Percentiles rank a stretch among this genome's conserved stretches.
These are phyloP conservation scores for Papilio glaucus DNA, from an alignment of 1,140 invertebrate species.

Conservation along the genomic window DNA sequence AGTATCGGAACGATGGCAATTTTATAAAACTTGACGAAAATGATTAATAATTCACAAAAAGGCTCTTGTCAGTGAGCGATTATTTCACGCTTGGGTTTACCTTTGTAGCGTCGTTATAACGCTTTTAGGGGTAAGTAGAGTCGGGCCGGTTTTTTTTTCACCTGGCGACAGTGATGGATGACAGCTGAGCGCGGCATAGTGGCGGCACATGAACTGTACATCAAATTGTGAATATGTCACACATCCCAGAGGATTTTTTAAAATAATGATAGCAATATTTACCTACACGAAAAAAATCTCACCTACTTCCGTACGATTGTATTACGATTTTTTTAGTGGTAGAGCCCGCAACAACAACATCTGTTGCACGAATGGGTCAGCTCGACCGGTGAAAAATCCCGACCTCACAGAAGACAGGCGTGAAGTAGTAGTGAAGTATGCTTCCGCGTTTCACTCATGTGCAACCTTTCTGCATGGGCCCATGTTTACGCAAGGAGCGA, in stretches of 20 bases:
- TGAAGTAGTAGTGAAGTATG: no score
- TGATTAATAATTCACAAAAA: slow-evolving; percentile 30
- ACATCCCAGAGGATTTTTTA: neutral
- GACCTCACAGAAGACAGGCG: no score
- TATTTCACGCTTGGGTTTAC: slow-evolving; percentile 22
- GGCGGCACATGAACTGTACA: slow-evolving; percentile 6
- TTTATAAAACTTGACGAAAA: neutral
- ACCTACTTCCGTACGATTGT: neutral
- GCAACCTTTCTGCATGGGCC: no score
- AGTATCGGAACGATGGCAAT: neutral
- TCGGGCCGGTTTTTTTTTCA: slow-evolving; percentile 16
- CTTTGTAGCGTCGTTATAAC: slow-evolving; percentile 14
- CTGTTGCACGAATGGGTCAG: no score
- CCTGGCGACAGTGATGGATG: slow-evolving; percentile 22
- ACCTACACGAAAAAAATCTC: neutral
- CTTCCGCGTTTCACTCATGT: no score
- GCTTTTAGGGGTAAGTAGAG: slow-evolving; percentile 14
- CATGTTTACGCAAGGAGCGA: no score
- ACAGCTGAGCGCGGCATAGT: neutral
- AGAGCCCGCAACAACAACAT: no score
- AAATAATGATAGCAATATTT: neutral
- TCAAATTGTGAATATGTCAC: slow-evolving; percentile 19
- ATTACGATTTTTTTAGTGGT: no score
- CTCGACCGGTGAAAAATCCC: no score
- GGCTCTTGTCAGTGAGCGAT: slow-evolving; percentile 24